Evolutionary conservation across 2,113 vertebrate species (phyloP).

Genomic region (Microtus montanus): DNA sequence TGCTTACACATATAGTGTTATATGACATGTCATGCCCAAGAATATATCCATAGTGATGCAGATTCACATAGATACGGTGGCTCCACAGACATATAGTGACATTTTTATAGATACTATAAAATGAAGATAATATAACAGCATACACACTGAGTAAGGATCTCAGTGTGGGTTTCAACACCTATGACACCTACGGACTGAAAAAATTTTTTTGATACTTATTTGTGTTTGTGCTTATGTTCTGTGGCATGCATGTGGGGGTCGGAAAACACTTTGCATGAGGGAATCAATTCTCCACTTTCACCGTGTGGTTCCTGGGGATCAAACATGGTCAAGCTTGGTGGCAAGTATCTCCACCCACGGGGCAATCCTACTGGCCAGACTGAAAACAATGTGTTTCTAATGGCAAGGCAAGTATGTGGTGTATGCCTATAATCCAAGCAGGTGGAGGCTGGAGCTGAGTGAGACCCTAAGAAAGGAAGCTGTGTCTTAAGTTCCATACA

Average conservation of each 20-base stretch:
- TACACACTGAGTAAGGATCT: background rate
- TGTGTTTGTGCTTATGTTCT: background rate
- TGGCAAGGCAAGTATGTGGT: background rate
- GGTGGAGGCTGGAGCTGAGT: background rate
- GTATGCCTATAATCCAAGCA: background rate
- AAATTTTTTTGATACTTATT: background rate
- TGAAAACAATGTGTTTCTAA: background rate
- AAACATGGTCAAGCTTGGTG: background rate
- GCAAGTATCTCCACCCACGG: background rate
- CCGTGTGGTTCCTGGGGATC: background rate
- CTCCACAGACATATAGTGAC: background rate
- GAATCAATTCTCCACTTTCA: background rate
- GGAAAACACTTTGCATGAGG: no score
- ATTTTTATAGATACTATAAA: background rate
- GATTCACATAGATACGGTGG: background rate
- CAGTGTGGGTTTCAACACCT: background rate
- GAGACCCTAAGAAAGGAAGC: background rate
- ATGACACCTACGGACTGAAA: background rate
- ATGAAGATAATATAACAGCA: background rate
- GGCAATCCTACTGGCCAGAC: no score
- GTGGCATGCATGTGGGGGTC: no score
- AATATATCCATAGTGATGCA: background rate
- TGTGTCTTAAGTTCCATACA: background rate
- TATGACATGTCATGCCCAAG: background rate
- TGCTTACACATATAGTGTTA: background rate